Conservation (phyloP, 2,888 invertebrate species). For the Metopia argyrocephala region DNA sequence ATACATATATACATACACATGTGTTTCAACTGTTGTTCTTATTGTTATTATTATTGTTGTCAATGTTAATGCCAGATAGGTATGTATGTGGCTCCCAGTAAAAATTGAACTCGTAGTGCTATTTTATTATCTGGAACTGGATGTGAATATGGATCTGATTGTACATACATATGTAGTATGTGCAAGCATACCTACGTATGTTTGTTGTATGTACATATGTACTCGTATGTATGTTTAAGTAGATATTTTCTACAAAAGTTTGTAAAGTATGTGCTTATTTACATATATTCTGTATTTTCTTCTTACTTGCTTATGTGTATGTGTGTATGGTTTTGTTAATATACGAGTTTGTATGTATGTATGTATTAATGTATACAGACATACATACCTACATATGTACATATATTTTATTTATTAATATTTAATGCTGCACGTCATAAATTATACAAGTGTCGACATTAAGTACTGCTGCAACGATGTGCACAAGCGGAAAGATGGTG, state of each 20-base stretch:
- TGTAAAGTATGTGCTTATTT: too few species aligned
- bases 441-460: slow-evolving; percentile 72
- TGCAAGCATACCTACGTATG: neutral
- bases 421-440: slow-evolving; percentile 73
- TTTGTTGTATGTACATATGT: slow-evolving; percentile 16
- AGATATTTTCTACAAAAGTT: slow-evolving; percentile 38
- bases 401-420: slow-evolving; percentile 70
- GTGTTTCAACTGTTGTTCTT: neutral
- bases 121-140: slow-evolving; percentile 54
- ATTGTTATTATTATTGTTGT: neutral
- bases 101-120: slow-evolving; percentile 28
- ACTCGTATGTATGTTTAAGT: slow-evolving; percentile 22
- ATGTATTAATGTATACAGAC: slow-evolving; percentile 55
- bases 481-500: slow-evolving; percentile 7
- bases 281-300: too few species aligned
- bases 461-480: slow-evolving; percentile 61
- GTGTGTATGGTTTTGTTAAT: too few species aligned
- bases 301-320: neutral
- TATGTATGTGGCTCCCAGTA: slow-evolving; percentile 53
- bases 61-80: too few species aligned
- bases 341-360: slow-evolving; percentile 8
- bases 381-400: slow-evolving; percentile 71
- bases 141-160: neutral
- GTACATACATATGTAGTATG: neutral
- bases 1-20: too few species aligned